Conservation (phyloP, 1,140 invertebrate genomes). For the Gryllus bimaculatus region DNA sequence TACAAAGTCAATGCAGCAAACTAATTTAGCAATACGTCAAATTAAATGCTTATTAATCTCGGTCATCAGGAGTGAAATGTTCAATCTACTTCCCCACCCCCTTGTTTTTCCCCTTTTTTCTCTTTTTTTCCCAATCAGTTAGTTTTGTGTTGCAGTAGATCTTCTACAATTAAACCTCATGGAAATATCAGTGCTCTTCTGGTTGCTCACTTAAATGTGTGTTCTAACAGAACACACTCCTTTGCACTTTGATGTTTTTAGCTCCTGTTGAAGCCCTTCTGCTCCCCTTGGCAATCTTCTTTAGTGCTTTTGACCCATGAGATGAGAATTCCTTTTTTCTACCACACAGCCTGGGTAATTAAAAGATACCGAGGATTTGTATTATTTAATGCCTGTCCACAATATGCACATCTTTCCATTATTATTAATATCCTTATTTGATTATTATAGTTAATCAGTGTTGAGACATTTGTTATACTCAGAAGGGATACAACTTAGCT, state of each 20-base stretch:
- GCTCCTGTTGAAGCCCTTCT: neutral
- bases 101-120: neutral
- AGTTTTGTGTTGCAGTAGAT: neutral
- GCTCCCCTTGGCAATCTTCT: constrained; percentile 5
- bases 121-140: neutral
- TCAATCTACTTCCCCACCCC: neutral
- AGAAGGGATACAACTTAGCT: neutral
- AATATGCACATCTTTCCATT: neutral
- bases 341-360: neutral
- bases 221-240: neutral
- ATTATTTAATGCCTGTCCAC: neutral
- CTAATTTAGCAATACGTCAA: neutral
- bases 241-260: neutral
- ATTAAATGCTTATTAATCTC: neutral
- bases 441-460: neutral
- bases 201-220: neutral
- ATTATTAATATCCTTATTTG: no score
- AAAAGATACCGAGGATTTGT: neutral
- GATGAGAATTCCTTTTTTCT: neutral
- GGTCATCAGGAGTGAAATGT: neutral
- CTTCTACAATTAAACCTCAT: neutral
- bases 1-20: neutral
- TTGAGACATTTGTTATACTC: neutral
- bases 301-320: neutral
- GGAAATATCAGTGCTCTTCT: neutral